phyloP scores from a whole-genome alignment of 2,888 invertebrate genomes.

The Nomada fucata region DNA sequence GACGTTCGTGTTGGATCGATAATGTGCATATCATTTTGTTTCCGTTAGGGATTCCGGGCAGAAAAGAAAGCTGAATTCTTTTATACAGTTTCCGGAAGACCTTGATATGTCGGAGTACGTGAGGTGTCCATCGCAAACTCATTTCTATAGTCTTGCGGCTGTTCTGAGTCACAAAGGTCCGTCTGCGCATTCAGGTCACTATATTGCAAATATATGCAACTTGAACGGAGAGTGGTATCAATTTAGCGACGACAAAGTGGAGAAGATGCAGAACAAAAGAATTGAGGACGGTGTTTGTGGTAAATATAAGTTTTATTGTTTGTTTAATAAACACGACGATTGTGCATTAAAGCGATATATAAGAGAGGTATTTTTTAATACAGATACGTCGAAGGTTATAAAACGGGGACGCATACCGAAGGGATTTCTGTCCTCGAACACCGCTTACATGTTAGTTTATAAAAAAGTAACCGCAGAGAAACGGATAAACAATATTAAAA shows the following conservation, averaged over 20 bases:
- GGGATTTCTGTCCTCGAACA: slow-evolving; percentile 85
- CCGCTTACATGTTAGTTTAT: slow-evolving; percentile 88
- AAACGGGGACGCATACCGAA: slow-evolving; percentile 83
- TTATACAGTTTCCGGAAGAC: slow-evolving; percentile 86
- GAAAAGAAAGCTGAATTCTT: slow-evolving; percentile 87
- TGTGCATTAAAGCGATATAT: background rate
- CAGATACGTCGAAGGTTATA: slow-evolving; percentile 77
- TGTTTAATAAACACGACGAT: background rate
- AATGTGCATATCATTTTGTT: slow-evolving; percentile 39
- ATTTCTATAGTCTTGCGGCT: slow-evolving; percentile 86
- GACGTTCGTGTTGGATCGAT: background rate
- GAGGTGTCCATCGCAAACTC: slow-evolving; percentile 76
- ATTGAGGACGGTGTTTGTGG: slow-evolving; percentile 80
- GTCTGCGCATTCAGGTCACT: slow-evolving; percentile 88
- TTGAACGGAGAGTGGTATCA: slow-evolving; percentile 87
- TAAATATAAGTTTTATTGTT: slow-evolving; percentile 53
- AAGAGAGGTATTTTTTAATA: slow-evolving; percentile 32
- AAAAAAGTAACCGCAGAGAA: slow-evolving; percentile 74
- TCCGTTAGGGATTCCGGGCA: slow-evolving; percentile 85
- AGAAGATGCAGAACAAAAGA: slow-evolving; percentile 83
- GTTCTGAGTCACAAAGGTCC: slow-evolving; percentile 88
- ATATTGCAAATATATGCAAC: slow-evolving; percentile 85
- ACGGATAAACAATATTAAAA: slow-evolving; percentile 57
- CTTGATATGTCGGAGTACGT: slow-evolving; percentile 86
- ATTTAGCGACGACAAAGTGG: slow-evolving; percentile 87